Evolutionary conservation across 2,888 invertebrate genomes (phyloP).

Genomic region (Aelia acuminata): DNA sequence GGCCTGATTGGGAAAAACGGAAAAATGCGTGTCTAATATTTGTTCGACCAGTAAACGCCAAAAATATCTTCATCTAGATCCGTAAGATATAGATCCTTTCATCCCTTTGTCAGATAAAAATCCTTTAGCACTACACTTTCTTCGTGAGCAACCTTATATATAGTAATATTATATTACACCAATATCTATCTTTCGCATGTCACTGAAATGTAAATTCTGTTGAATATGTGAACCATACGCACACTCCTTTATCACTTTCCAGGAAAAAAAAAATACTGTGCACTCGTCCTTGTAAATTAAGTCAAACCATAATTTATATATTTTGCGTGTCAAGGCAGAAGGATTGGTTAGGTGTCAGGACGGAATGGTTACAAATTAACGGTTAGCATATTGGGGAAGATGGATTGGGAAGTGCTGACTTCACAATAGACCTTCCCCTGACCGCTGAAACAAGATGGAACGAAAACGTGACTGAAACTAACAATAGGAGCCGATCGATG

Average conservation of each 20-base stretch:
- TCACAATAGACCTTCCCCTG: slow-evolving; percentile 27
- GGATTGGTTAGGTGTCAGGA: not conserved
- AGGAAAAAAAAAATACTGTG: not conserved
- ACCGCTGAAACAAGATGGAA: slow-evolving; percentile 35
- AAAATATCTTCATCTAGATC: too few species aligned
- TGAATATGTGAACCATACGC: too few species aligned
- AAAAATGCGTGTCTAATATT: too few species aligned
- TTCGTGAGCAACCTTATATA: too few species aligned
- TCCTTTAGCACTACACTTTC: too few species aligned
- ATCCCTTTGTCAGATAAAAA: too few species aligned
- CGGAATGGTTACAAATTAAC: not conserved
- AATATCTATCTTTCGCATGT: too few species aligned
- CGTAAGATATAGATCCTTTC: too few species aligned
- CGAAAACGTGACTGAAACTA: slow-evolving; percentile 35
- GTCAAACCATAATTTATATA: not conserved
- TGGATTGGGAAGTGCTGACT: slow-evolving; percentile 11
- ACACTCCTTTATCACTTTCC: not conserved
- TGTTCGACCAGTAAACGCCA: too few species aligned
- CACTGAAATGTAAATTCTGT: too few species aligned
- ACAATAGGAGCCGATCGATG: slow-evolving; percentile 32
- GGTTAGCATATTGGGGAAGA: slow-evolving; percentile 25
- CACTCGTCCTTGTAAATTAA: not conserved
- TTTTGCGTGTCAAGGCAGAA: not conserved
- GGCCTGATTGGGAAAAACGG: too few species aligned
- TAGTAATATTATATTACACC: too few species aligned